These are phyloP conservation scores for Neodiprion virginianus DNA, from an alignment of 1,140 invertebrate genomes.

Conservation along the genomic window DNA sequence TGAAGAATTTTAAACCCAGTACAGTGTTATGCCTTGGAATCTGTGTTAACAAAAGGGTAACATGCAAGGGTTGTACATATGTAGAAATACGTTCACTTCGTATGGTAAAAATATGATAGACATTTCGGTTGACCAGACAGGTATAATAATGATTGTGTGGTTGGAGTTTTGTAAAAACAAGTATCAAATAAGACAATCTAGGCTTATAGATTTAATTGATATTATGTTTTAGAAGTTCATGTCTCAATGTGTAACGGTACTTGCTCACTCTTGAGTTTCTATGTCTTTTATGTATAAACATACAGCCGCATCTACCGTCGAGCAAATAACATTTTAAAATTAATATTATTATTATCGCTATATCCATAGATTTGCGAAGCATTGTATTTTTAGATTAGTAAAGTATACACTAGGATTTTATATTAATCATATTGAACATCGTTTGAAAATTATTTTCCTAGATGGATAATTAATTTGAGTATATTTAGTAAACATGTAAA, in stretches of 20 bases:
- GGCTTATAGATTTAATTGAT: constrained; percentile 35
- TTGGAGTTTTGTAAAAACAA: constrained; percentile 8
- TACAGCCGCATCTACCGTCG: constrained; percentile 28
- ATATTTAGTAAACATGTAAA: not conserved
- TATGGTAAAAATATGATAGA: constrained; percentile 20
- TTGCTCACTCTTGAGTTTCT: constrained; percentile 48
- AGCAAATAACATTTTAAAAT: constrained; percentile 38
- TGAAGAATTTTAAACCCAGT: constrained; percentile 20
- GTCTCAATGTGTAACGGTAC: constrained; percentile 48
- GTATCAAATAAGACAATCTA: constrained; percentile 35
- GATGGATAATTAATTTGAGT: too few relatives aligned
- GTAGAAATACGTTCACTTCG: constrained; percentile 44
- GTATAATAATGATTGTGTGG: not conserved
- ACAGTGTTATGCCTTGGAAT: constrained; percentile 32
- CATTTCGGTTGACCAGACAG: not conserved
- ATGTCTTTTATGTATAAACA: constrained; percentile 37
- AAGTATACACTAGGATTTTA: constrained; percentile 56
- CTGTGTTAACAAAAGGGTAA: constrained; percentile 22
- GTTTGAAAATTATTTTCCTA: too few relatives aligned
- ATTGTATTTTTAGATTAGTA: constrained; percentile 52
- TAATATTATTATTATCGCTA: constrained; percentile 38
- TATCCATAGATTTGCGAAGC: constrained; percentile 40
- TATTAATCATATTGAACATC: constrained; percentile 45
- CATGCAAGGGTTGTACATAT: constrained; percentile 52
- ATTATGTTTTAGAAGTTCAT: constrained; percentile 42